Evolutionary conservation across 2,113 vertebrate species (phyloP).

Genomic region (Gallinago paraguaiae): DNA sequence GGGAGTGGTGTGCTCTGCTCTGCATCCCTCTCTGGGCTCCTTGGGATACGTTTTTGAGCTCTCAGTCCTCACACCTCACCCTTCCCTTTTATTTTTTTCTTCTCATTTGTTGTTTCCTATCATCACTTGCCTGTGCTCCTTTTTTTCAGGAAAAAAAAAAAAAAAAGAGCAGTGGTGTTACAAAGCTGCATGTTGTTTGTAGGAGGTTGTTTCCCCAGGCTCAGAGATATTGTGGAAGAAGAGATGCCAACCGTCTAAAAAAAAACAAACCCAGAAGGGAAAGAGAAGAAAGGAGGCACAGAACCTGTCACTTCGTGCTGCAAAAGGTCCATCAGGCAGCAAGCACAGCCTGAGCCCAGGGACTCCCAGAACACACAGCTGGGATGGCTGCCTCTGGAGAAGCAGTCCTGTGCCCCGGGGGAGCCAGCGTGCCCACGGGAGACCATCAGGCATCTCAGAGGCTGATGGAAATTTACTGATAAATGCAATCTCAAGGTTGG

Average conservation of each 20-base stretch:
- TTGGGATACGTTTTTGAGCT: not conserved
- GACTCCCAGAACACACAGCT: not conserved
- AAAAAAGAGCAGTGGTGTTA: constrained; percentile 37
- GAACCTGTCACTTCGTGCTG: constrained; percentile 14
- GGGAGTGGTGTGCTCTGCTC: not conserved
- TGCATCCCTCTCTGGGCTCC: not conserved
- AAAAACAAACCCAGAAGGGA: not conserved
- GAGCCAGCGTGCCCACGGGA: not conserved
- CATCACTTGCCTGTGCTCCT: not conserved
- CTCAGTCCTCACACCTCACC: not conserved
- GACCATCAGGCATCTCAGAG: not conserved
- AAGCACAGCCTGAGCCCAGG: not conserved
- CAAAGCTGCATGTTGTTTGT: constrained; percentile 28
- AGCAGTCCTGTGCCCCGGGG: not conserved
- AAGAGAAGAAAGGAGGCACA: not conserved
- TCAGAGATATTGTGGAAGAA: constrained; percentile 4
- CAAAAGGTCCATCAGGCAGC: not conserved
- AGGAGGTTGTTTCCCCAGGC: constrained; percentile 45
- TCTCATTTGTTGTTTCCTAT: not conserved
- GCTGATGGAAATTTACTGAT: not conserved
- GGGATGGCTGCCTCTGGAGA: not conserved
- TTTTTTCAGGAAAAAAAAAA: not conserved
- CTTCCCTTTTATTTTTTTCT: not conserved
- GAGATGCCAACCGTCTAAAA: constrained; percentile 39
- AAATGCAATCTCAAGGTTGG: not conserved